phyloP scores from a whole-genome alignment of 2,888 invertebrate genomes.

The Agrochola circellaris region DNA sequence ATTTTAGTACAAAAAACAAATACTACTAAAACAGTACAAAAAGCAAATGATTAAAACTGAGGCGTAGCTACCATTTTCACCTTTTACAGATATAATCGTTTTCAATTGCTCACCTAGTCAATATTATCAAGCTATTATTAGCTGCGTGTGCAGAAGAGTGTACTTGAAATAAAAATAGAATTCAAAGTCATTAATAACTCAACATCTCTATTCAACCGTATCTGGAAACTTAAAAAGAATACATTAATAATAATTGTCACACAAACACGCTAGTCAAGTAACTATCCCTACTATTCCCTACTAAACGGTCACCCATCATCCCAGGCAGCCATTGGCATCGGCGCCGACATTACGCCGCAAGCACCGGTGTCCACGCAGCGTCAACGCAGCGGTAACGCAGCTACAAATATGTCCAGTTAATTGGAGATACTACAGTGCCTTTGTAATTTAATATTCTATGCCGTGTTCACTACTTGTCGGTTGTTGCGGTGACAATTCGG shows the following conservation, averaged over 20 bases:
- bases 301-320: conserved; percentile 63
- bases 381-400: conserved; percentile 49
- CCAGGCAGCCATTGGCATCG: conserved; percentile 58
- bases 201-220: not conserved
- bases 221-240: not conserved
- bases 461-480: conserved; percentile 31
- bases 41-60: not conserved
- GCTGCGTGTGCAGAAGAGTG: not conserved
- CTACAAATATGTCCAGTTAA: conserved; percentile 49
- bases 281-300: not conserved
- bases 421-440: conserved; percentile 31
- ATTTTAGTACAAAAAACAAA: no score
- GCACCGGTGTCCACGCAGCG: conserved; percentile 52
- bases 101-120: not conserved
- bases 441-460: conserved; percentile 63
- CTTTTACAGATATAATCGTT: not conserved
- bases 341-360: conserved; percentile 56
- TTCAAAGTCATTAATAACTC: conserved; percentile 9
- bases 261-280: conserved; percentile 17
- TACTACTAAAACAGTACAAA: no score
- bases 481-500: conserved; percentile 12
- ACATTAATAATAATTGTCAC: conserved; percentile 9
- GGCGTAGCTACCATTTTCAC: not conserved
- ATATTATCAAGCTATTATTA: not conserved
- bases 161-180: not conserved